phyloP scores from a whole-genome alignment of 1,140 invertebrate genomes.

The Colletes gigas region DNA sequence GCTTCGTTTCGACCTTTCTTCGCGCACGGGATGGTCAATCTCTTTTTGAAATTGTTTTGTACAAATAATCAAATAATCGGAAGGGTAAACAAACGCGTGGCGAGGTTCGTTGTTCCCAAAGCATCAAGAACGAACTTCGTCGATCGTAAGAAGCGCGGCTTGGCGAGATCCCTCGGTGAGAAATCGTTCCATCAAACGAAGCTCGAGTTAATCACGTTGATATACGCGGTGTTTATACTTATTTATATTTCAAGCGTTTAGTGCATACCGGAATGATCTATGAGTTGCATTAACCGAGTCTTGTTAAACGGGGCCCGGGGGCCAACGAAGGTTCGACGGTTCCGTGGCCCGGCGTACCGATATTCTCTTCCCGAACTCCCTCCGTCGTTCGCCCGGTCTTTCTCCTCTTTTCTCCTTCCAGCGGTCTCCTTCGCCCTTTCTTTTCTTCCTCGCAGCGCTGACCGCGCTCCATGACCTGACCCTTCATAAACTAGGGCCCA shows the following conservation, averaged over 20 bases:
- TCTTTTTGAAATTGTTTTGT: too few relatives aligned
- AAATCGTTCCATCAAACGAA: constrained; percentile 67
- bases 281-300: constrained; percentile 80
- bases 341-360: constrained; percentile 51
- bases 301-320: constrained; percentile 77
- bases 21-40: too few relatives aligned
- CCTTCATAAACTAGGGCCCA: constrained; percentile 81
- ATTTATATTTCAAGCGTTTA: constrained; percentile 79
- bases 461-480: constrained; percentile 77
- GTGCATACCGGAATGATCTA: constrained; percentile 78
- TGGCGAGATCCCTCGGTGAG: constrained; percentile 17
- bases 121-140: neutral
- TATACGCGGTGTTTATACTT: constrained; percentile 80
- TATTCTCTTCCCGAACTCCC: constrained; percentile 30
- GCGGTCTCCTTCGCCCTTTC: constrained; percentile 57
- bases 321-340: constrained; percentile 71
- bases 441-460: constrained; percentile 63
- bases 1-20: too few relatives aligned
- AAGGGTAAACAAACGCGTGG: too few relatives aligned
- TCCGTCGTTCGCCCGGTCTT: constrained; percentile 56
- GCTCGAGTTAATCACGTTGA: constrained; percentile 74
- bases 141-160: neutral
- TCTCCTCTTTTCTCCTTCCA: constrained; percentile 28
- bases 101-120: too few relatives aligned
- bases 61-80: too few relatives aligned